Evolutionary conservation across 92 coral and sea anemone species (phyloP).

Genomic region (Siderastrea siderea): DNA sequence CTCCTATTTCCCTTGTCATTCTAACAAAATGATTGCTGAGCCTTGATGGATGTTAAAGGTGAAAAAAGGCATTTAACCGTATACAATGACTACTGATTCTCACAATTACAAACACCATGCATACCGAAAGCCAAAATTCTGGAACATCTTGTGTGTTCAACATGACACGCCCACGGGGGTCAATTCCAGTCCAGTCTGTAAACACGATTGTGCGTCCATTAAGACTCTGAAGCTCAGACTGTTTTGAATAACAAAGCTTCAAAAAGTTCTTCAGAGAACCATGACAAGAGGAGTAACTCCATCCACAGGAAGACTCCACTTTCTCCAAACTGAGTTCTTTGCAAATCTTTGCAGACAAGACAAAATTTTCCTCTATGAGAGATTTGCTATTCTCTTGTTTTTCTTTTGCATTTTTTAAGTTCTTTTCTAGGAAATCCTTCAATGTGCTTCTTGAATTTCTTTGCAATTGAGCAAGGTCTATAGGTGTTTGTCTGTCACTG

Average conservation of each 20-base stretch:
- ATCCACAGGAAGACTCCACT: constrained; percentile 65
- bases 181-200: constrained; percentile 90
- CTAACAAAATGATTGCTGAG: no score
- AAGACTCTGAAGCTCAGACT: constrained; percentile 63
- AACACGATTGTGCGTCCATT: constrained; percentile 79
- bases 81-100: neutral
- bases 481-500: constrained; percentile 58
- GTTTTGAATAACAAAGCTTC: constrained; percentile 70
- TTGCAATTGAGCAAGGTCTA: constrained; percentile 57
- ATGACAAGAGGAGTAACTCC: constrained; percentile 78
- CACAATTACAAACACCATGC: neutral
- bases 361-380: constrained; percentile 48
- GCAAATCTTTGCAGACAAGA: constrained; percentile 75
- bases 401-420: constrained; percentile 61
- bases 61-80: neutral
- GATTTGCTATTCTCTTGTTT: constrained; percentile 67
- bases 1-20: no score
- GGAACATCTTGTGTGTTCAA: constrained; percentile 87
- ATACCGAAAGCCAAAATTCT: constrained; percentile 87
- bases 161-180: constrained; percentile 80
- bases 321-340: constrained; percentile 64
- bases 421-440: constrained; percentile 62
- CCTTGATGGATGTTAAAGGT: neutral
- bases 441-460: constrained; percentile 56
- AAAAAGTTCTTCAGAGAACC: constrained; percentile 78